A percentile compares a stretch with the other conserved stretches of the same genome.
Conservation (phyloP, 2,113 vertebrate genomes). For the Geococcyx californianus region DNA sequence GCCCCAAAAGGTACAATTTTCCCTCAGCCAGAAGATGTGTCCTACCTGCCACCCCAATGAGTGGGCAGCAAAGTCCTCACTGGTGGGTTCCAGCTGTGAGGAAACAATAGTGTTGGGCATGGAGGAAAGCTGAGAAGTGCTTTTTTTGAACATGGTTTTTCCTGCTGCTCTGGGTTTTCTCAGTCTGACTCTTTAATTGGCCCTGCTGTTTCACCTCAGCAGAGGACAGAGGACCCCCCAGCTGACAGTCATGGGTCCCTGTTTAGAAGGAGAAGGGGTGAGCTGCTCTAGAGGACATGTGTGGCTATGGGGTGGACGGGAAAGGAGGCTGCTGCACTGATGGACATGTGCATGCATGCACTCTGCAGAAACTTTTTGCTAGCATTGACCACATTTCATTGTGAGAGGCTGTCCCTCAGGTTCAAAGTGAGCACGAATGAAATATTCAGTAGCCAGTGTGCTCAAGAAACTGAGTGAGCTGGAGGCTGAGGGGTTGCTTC, state of each 20-base stretch:
- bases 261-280: not conserved
- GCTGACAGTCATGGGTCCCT: rapidly evolving
- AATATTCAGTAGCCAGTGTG: rapidly evolving
- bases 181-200: not conserved
- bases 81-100: not conserved
- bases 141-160: not conserved
- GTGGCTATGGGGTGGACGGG: rapidly evolving
- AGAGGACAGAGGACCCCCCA: not conserved
- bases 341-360: rapidly evolving
- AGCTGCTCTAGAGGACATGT: not conserved
- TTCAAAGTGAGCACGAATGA: not conserved
- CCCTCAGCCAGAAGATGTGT: not conserved
- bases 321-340: not conserved
- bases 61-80: not conserved
- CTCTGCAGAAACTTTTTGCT: not conserved
- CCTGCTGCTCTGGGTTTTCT: not conserved
- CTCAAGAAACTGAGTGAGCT: rapidly evolving
- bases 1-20: not conserved
- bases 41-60: not conserved
- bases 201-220: not conserved
- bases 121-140: not conserved
- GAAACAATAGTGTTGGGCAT: not conserved
- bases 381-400: not conserved
- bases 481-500: not conserved
- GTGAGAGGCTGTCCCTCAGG: not conserved